phyloP scores from a whole-genome alignment of 2,797 vertebrate genomes.

The Sylvia borin region DNA sequence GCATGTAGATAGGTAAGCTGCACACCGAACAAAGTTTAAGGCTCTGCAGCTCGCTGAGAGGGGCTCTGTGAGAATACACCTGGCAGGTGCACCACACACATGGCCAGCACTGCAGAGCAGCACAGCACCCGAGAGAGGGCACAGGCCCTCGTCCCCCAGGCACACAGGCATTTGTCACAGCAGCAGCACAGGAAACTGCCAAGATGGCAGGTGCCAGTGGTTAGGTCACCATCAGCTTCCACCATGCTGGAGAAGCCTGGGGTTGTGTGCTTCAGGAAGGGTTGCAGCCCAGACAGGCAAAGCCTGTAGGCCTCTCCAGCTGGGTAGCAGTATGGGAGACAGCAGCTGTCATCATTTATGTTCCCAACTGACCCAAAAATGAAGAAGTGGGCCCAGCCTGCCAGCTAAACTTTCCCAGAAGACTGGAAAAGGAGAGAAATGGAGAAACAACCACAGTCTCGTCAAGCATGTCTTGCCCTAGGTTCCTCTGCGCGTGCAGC shows the following conservation, averaged over 20 bases:
- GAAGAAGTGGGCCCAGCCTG: neutral
- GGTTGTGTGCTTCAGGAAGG: neutral
- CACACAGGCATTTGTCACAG: neutral
- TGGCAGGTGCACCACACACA: neutral
- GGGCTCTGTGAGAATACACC: neutral
- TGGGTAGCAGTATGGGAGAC: neutral
- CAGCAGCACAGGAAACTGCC: neutral
- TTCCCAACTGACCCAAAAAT: neutral
- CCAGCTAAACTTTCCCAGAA: neutral
- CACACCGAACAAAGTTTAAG: neutral
- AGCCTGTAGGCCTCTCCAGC: neutral
- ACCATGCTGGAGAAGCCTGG: neutral
- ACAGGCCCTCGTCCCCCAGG: neutral
- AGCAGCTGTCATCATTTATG: neutral
- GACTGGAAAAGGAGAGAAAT: neutral
- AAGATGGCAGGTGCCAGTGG: neutral
- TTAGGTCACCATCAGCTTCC: neutral
- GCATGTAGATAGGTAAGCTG: neutral
- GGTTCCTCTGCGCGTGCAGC: fast-evolving
- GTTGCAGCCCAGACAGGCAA: neutral
- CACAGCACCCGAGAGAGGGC: neutral
- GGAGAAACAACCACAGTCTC: neutral
- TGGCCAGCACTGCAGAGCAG: neutral
- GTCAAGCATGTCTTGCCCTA: neutral
- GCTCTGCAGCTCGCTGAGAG: neutral